Conservation (phyloP, 2,797 vertebrate genomes). For the Scleropages formosus region DNA sequence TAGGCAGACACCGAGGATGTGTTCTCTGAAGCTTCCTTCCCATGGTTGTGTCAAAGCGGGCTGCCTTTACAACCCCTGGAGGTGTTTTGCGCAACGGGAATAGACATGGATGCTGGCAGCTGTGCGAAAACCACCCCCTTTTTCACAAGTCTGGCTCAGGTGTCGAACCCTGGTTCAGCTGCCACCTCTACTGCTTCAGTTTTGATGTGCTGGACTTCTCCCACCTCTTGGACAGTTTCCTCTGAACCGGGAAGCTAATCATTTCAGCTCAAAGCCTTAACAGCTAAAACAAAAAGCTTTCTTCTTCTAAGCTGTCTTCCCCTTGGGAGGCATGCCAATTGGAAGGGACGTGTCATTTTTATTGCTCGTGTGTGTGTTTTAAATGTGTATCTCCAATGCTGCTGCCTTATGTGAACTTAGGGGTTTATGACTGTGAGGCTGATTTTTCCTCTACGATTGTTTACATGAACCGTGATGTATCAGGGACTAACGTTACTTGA, state of each 20-base stretch:
- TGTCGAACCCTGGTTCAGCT: neutral
- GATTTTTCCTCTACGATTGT: conserved; percentile 53
- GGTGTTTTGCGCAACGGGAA: no score
- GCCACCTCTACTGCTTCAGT: neutral
- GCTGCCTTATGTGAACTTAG: conserved; percentile 68
- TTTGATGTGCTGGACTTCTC: neutral
- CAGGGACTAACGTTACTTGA: conserved; percentile 87
- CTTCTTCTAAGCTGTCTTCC: conserved; percentile 38
- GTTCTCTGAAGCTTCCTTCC: neutral
- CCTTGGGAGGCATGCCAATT: conserved; percentile 50
- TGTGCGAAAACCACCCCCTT: conserved; percentile 12
- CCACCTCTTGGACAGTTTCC: neutral
- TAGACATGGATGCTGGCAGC: no score
- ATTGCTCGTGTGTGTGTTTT: neutral
- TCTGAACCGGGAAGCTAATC: neutral
- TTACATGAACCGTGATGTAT: conserved; percentile 74
- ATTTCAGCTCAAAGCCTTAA: conserved; percentile 43
- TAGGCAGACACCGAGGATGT: neutral
- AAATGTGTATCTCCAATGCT: conserved; percentile 55
- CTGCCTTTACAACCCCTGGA: neutral
- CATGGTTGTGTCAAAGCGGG: neutral
- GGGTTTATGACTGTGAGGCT: conserved; percentile 66
- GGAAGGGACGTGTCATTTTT: conserved; percentile 34
- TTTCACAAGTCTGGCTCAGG: conserved; percentile 52
- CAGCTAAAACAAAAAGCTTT: conserved; percentile 42